Conservation (phyloP, 2,888 invertebrate genomes). For the Aelia acuminata region DNA sequence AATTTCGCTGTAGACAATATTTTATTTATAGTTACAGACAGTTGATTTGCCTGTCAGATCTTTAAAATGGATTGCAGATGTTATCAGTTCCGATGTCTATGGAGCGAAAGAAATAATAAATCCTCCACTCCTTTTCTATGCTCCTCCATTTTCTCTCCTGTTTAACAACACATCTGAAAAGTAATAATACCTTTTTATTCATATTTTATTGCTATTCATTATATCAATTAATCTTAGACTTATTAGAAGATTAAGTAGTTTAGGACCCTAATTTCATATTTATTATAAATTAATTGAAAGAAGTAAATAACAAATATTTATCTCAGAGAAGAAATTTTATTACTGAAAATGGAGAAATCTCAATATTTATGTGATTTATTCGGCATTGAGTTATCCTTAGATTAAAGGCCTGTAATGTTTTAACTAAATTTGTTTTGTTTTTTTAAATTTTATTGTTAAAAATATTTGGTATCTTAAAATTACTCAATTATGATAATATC, state of each 20-base stretch:
- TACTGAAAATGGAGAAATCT: neutral
- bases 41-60: slow-evolving; percentile 5
- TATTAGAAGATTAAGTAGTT: neutral
- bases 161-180: slow-evolving; percentile 23
- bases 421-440: too few species aligned
- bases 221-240: neutral
- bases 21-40: slow-evolving; percentile 11
- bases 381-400: neutral
- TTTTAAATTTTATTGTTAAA: too few species aligned
- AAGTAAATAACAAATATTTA: neutral
- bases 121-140: slow-evolving; percentile 24
- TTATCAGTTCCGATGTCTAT: neutral
- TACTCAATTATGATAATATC: neutral
- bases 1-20: neutral
- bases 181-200: neutral
- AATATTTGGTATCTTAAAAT: too few species aligned
- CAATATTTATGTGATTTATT: neutral
- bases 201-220: neutral
- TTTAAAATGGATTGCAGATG: slow-evolving; percentile 40
- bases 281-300: neutral
- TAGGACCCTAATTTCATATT: neutral
- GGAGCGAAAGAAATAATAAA: slow-evolving; percentile 11
- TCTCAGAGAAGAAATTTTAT: neutral
- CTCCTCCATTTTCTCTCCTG: slow-evolving; percentile 14
- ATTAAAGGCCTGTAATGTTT: too few species aligned